These are phyloP conservation scores for Pheosia gnoma DNA, from an alignment of 2,888 invertebrate species.

Conservation along the genomic window DNA sequence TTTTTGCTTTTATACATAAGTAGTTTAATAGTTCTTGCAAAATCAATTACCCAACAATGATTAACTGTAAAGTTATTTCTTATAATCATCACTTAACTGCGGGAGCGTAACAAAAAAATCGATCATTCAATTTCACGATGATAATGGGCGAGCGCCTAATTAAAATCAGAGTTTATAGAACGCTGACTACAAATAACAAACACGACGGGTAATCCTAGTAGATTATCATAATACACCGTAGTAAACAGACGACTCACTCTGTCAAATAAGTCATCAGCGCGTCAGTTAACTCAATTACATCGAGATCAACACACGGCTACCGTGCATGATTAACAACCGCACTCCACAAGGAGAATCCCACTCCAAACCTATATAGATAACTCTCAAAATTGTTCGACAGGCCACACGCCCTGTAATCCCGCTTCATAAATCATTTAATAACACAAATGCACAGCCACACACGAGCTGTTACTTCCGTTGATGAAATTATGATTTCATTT, in stretches of 20 bases:
- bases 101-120: constrained; percentile 12
- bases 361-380: constrained; percentile 53
- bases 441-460: constrained; percentile 82
- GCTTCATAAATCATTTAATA: constrained; percentile 83
- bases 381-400: constrained; percentile 58
- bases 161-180: constrained; percentile 41
- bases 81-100: constrained; percentile 1
- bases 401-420: constrained; percentile 67
- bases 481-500: constrained; percentile 51
- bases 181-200: constrained; percentile 47
- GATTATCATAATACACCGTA: constrained; percentile 62
- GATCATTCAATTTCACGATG: constrained; percentile 35
- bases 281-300: constrained; percentile 83
- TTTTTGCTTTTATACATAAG: no score
- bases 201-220: constrained; percentile 57
- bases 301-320: constrained; percentile 82
- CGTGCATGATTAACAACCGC: constrained; percentile 73
- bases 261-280: constrained; percentile 83
- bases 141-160: constrained; percentile 33
- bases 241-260: constrained; percentile 75
- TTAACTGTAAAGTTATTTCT: constrained; percentile 3
- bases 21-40: neutral
- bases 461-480: constrained; percentile 81
- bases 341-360: constrained; percentile 47
- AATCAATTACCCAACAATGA: constrained; percentile 3